Evolutionary conservation across 2,113 vertebrate genomes (phyloP).

Genomic region (Rhabdomys dilectus): DNA sequence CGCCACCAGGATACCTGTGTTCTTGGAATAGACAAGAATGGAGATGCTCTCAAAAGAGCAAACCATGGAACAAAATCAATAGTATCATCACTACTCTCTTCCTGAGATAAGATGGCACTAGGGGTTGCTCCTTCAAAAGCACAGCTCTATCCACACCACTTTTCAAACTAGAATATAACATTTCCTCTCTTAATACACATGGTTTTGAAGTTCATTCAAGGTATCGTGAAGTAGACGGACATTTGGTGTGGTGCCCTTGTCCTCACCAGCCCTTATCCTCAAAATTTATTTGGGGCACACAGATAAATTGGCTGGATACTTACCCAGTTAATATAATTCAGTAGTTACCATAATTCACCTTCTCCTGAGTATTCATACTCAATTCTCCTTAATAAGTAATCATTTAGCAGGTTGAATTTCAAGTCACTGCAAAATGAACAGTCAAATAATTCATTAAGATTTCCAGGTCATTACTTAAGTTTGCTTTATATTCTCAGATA

Average conservation of each 20-base stretch:
- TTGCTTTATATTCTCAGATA: constrained; percentile 80
- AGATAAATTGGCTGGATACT: not conserved
- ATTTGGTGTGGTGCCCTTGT: not conserved
- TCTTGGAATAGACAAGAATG: not conserved
- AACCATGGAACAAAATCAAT: not conserved
- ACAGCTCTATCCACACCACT: not conserved
- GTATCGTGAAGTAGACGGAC: not conserved
- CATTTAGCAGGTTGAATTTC: not conserved
- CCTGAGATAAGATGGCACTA: not conserved
- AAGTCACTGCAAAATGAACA: constrained; percentile 54
- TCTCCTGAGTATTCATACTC: not conserved
- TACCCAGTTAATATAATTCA: not conserved
- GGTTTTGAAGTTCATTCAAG: not conserved
- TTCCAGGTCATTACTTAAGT: constrained; percentile 78
- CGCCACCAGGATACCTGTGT: not conserved
- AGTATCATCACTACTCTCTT: not conserved
- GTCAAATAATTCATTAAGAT: constrained; percentile 70
- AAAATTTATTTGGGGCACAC: not conserved
- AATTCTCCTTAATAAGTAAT: not conserved
- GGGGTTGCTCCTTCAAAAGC: not conserved
- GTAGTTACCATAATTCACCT: not conserved
- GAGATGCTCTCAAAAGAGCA: not conserved
- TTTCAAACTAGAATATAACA: not conserved
- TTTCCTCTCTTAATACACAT: not conserved
- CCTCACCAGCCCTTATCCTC: too few relatives aligned